phyloP scores from a whole-genome alignment of 2,797 vertebrate genomes.

The Streptopelia turtur region DNA sequence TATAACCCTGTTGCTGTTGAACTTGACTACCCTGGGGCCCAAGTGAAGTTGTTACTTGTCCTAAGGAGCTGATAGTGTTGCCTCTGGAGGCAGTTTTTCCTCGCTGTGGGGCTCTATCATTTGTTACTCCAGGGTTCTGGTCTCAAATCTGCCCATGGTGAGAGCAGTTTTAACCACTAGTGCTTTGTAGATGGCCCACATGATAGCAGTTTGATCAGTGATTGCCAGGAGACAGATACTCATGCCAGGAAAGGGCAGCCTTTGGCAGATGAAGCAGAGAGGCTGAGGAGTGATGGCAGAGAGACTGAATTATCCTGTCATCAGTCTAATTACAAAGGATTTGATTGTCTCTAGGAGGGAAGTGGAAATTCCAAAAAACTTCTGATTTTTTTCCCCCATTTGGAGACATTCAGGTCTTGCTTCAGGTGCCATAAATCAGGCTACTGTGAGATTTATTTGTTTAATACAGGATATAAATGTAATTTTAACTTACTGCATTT shows the following conservation, averaged over 20 bases:
- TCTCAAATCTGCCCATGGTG: neutral
- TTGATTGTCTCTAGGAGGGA: neutral
- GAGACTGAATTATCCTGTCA: neutral
- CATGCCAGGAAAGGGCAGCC: neutral
- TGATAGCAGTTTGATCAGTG: neutral
- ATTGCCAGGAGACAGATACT: neutral
- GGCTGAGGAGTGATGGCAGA: neutral
- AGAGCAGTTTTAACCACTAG: neutral
- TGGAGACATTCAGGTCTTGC: neutral
- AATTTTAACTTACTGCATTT: neutral
- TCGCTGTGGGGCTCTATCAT: neutral
- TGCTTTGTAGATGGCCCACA: neutral
- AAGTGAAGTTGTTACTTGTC: neutral
- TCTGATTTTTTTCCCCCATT: neutral
- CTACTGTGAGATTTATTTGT: slow-evolving; percentile 4
- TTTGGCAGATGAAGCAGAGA: neutral
- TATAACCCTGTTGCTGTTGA: neutral
- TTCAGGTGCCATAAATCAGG: neutral
- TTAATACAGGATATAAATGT: neutral
- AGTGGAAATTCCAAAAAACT: neutral
- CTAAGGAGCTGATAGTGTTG: neutral
- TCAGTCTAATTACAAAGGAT: neutral
- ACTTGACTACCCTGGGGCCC: neutral
- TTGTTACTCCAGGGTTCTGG: neutral
- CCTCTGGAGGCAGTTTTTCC: neutral